These are phyloP conservation scores for Limnephilus marmoratus DNA, from an alignment of 2,888 invertebrate genomes.

Conservation along the genomic window DNA sequence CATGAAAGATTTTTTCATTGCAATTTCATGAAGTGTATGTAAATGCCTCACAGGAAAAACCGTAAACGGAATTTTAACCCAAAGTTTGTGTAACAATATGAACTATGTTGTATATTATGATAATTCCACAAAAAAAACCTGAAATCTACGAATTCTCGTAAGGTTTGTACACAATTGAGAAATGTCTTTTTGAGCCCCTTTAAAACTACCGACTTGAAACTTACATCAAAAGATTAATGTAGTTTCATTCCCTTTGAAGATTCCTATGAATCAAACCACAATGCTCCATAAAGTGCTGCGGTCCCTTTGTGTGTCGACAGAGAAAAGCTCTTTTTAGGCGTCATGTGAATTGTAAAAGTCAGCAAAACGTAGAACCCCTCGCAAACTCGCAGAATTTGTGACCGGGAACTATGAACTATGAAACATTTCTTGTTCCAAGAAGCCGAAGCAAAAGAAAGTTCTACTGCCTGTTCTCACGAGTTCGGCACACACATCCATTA, in stretches of 20 bases:
- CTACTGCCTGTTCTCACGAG: background rate
- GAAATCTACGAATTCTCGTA: background rate
- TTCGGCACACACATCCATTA: background rate
- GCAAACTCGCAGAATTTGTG: background rate
- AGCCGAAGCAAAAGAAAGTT: background rate
- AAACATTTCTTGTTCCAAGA: background rate
- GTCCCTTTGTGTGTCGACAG: conserved; percentile 30
- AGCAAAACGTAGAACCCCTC: background rate
- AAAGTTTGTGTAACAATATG: background rate
- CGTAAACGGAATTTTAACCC: background rate
- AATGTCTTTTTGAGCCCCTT: background rate
- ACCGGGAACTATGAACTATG: background rate
- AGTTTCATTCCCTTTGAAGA: conserved; percentile 6
- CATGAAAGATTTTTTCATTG: background rate
- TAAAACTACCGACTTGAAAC: background rate
- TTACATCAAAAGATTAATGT: conserved; percentile 24
- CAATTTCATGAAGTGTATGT: background rate
- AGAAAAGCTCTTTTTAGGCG: conserved; percentile 10
- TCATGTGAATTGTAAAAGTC: conserved; percentile 34
- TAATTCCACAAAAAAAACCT: background rate
- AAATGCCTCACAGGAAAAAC: background rate
- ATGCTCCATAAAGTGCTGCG: conserved; percentile 17
- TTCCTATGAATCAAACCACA: conserved; percentile 26
- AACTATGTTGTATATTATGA: background rate
- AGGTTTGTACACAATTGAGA: background rate